phyloP scores from a whole-genome alignment of 2,113 vertebrate species.

The Carassius auratus region DNA sequence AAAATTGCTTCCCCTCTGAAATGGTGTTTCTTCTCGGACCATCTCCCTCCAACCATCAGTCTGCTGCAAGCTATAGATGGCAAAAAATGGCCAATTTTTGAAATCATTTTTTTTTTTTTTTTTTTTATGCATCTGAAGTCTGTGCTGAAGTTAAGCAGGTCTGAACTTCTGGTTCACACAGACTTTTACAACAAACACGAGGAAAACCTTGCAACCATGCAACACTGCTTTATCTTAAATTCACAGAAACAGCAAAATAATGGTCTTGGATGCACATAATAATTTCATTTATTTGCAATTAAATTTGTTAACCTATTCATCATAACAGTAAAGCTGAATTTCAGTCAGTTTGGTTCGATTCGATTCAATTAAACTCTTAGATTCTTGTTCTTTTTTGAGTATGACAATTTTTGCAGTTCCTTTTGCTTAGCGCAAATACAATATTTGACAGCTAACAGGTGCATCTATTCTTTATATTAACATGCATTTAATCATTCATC shows the following conservation, averaged over 20 bases:
- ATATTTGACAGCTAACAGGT: not conserved
- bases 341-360: not conserved
- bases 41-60: too few species aligned
- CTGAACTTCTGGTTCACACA: too few species aligned
- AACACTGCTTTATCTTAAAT: not conserved
- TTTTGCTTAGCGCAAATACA: not conserved
- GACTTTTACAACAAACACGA: too few species aligned
- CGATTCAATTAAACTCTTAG: not conserved
- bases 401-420: not conserved
- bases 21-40: too few species aligned
- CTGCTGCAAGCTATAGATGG: too few species aligned
- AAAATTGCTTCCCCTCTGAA: too few species aligned
- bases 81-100: too few species aligned
- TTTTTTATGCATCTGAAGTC: too few species aligned
- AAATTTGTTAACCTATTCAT: not conserved
- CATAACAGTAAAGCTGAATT: not conserved
- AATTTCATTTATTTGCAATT: not conserved
- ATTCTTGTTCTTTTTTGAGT: constrained; percentile 1
- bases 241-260: not conserved
- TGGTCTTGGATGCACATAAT: not conserved
- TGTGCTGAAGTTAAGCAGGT: too few species aligned
- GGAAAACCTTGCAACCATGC: not conserved
- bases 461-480: not conserved
- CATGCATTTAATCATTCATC: not conserved
- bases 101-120: too few species aligned